phyloP scores from a whole-genome alignment of 2,113 vertebrate genomes.

The Pimephales promelas region DNA sequence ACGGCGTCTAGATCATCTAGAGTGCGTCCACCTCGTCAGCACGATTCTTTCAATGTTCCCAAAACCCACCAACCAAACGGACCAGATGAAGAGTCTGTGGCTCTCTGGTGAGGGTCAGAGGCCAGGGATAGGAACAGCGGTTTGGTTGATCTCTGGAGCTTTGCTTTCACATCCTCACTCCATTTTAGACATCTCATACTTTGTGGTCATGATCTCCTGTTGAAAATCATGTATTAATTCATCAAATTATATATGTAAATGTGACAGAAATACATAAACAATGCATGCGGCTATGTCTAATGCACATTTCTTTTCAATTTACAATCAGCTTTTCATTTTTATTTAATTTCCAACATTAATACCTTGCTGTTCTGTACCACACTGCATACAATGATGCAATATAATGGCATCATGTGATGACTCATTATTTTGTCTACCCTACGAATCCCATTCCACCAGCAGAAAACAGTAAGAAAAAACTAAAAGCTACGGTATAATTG shows the following conservation, averaged over 20 bases:
- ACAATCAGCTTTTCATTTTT: no score
- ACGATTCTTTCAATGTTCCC: background rate
- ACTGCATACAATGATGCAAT: no score
- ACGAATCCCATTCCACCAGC: background rate
- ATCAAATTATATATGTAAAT: background rate
- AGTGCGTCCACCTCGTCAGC: background rate
- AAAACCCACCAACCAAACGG: background rate
- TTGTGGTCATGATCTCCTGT: slow-evolving; percentile 90
- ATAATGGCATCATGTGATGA: no score
- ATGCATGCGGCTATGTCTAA: background rate
- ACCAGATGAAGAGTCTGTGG: background rate
- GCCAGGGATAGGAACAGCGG: background rate
- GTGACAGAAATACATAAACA: background rate
- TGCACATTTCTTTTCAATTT: background rate
- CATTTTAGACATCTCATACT: slow-evolving; percentile 89
- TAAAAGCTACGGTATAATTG: background rate
- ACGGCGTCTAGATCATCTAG: background rate
- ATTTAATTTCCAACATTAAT: no score
- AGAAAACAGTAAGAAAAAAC: background rate
- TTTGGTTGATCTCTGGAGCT: background rate
- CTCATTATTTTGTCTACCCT: background rate
- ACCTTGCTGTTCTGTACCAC: no score
- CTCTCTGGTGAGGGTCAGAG: slow-evolving; percentile 7
- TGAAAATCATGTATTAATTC: background rate
- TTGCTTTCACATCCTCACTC: slow-evolving; percentile 68